A percentile compares a stretch with the other conserved stretches of the same genome.
These are phyloP conservation scores for Troides aeacus DNA, from an alignment of 2,888 invertebrate genomes.

Conservation along the genomic window DNA sequence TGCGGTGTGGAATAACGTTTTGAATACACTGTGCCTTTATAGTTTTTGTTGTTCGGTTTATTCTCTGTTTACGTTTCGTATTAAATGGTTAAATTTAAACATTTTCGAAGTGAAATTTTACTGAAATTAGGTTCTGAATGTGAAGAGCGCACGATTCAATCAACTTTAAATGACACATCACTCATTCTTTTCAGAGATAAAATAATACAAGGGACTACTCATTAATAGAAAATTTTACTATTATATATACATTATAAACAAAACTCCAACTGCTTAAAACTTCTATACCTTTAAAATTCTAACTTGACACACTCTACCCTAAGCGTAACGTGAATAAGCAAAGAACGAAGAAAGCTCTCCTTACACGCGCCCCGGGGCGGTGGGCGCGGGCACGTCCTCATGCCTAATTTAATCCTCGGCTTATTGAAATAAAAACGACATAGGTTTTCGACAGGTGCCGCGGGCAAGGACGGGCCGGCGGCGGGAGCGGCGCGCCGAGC, in stretches of 20 bases:
- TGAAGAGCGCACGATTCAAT: too few species aligned
- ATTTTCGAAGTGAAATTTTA: too few species aligned
- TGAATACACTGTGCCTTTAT: conserved; percentile 1
- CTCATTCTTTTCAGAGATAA: too few species aligned
- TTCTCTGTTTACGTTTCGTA: not conserved
- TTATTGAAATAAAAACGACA: conserved; percentile 80
- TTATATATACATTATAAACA: too few species aligned
- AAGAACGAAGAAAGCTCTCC: conserved; percentile 53
- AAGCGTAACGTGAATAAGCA: conserved; percentile 34
- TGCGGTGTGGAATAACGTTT: conserved; percentile 4
- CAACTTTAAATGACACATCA: too few species aligned
- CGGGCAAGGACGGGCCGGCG: conserved; percentile 47
- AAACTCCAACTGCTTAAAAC: not conserved
- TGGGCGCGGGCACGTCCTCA: conserved; percentile 61
- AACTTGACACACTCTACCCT: conserved; percentile 20
- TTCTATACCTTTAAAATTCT: conserved; percentile 12
- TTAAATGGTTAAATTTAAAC: not conserved
- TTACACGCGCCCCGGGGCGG: conserved; percentile 37
- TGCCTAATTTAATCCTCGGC: conserved; percentile 78
- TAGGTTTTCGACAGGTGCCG: conserved; percentile 79
- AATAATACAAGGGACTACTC: too few species aligned
- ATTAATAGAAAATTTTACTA: too few species aligned
- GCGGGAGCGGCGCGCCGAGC: conserved; percentile 52
- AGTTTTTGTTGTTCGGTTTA: not conserved
- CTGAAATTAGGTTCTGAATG: too few species aligned